Evolutionary conservation across 2,888 invertebrate genomes (phyloP).

Genomic region (Scrobipalpa costella): DNA sequence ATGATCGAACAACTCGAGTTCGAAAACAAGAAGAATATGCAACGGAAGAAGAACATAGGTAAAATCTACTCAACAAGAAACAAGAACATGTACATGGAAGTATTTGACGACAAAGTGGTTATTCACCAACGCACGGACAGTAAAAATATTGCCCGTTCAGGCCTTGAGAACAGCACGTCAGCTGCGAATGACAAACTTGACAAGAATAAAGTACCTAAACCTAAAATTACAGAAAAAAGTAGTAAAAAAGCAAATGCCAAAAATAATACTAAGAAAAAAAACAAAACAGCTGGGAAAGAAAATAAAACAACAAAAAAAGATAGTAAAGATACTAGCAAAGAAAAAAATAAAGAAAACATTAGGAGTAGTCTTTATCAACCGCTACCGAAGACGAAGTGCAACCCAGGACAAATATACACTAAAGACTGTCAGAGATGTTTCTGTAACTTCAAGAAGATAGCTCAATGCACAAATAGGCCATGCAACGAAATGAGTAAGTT

Average conservation of each 20-base stretch:
- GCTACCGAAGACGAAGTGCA: conserved; percentile 42
- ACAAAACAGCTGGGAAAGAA: neutral
- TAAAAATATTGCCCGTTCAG: neutral
- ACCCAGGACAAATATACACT: conserved; percentile 54
- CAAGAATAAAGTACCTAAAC: neutral
- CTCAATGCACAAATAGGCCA: conserved; percentile 36
- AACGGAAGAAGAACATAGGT: neutral
- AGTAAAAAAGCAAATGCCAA: neutral
- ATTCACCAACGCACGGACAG: neutral
- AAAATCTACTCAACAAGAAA: neutral
- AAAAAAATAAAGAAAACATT: neutral
- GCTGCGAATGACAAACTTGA: neutral
- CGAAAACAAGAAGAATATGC: conserved; percentile 16
- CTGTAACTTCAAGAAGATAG: conserved; percentile 43
- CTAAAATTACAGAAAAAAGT: neutral
- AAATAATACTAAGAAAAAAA: neutral
- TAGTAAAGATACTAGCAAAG: neutral
- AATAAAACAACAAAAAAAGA: neutral
- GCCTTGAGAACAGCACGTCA: neutral
- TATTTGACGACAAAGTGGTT: conserved; percentile 24
- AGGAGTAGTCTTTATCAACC: conserved; percentile 28
- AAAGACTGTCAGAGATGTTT: conserved; percentile 52
- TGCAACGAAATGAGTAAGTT: conserved; percentile 26
- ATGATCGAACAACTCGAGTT: conserved; percentile 12
- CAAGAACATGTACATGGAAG: conserved; percentile 2